These are phyloP conservation scores for Poecile montanus DNA, from an alignment of 2,797 vertebrate species.

Conservation along the genomic window DNA sequence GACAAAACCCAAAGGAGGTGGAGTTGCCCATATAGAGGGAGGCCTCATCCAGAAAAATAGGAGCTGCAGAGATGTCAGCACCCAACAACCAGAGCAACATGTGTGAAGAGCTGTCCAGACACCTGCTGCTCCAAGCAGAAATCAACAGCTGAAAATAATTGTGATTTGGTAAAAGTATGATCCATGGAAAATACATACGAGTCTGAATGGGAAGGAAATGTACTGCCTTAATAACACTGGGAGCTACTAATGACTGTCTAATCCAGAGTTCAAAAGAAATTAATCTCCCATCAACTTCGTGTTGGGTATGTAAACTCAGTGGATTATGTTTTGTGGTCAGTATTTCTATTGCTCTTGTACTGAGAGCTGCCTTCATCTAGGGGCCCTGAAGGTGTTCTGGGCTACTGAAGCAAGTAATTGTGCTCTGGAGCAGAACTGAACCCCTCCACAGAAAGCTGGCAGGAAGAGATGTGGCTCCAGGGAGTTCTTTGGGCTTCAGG, in stretches of 20 bases:
- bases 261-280: neutral
- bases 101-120: neutral
- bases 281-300: neutral
- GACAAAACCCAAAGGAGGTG: conserved; percentile 6
- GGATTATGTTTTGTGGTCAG: neutral
- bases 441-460: neutral
- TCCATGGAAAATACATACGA: neutral
- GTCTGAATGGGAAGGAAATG: neutral
- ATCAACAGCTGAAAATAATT: neutral
- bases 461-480: neutral
- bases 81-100: neutral
- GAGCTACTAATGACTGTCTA: neutral
- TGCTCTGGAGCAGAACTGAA: conserved; percentile 1
- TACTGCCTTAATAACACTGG: neutral
- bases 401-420: neutral
- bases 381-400: neutral
- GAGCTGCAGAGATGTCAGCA: neutral
- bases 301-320: neutral
- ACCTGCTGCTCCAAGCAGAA: neutral
- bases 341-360: neutral
- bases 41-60: neutral
- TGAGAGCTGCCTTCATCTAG: neutral
- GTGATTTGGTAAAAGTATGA: conserved; percentile 3
- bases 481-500: neutral
- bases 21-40: neutral